Evolutionary conservation across 2,888 invertebrate species (phyloP), one percentile per base, ranked within the genome.

Genomic region (Cylindroiulus punctatus): DNA sequence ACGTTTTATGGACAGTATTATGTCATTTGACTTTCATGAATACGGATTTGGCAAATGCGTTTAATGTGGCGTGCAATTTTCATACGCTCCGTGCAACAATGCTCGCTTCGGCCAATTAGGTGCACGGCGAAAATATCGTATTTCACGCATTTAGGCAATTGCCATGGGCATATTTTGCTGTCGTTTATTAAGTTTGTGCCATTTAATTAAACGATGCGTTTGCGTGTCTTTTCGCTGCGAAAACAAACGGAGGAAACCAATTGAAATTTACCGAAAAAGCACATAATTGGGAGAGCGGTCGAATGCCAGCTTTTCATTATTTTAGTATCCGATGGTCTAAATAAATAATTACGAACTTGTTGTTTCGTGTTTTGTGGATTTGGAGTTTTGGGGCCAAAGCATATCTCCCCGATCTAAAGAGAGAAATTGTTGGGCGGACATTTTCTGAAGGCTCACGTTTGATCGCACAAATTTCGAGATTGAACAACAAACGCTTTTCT

Each of bases 71-170:
- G 26, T 76, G 30, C 30, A 32, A 76, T 65, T 65, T 65, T 22
- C 57, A 65, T 30, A 17, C 76, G n/a, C 57, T 14, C 19, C 19
- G 22, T 57, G 26, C 26, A 65, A 65, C 26, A 65, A 22, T 10
- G 65, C 26, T 22, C 8, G 30, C 26, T 76, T 76, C 14, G 76
- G 19, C 17, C 30, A 26, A 76, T 76, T 76, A 76, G 2, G 17
- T 30, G 30, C 65, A 65, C 76, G 12, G 17, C 76, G 30, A 76
- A 52, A 76, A 76, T 76, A 76, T 76, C 76, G 76, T 76, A 76
- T 76, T 76, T 76, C 76, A 30, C 76, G 76, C 76, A 76, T 76
- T 76, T 76, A 76, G 76, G 76, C 76, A 76, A 76, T 76, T 76
- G 76, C 76, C 76, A 26, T 14, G 76, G 30, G 76, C 76, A 30